Base-by-base conservation (phyloP, 2,113 vertebrate genomes). In the Chlorodrepanis virens region DNA sequence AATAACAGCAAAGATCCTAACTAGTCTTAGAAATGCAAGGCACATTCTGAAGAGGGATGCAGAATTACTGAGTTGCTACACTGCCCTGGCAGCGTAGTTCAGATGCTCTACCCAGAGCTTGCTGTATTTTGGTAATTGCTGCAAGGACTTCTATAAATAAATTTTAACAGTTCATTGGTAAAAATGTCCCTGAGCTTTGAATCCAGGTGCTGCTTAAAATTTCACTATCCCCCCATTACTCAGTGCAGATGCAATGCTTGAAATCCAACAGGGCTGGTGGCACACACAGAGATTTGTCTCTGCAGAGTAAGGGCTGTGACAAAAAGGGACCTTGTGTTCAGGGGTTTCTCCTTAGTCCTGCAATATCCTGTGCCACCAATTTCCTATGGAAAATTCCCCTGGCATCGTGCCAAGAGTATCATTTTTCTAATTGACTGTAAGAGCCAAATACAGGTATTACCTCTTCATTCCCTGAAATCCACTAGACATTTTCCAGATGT, bases 401-500 rank as follows among this genome's bases (percentile, higher is more conserved):
- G 24, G 90, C 76, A 25, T 4, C 0, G 0, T 42, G 60, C 91
- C 91, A 91, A 22, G 61, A 63, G 70, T 57, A 79, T 91, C 16
- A 4, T 77, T 90, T 95, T 89, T 61, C 84, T 87, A 91, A 89
- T 39, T 91, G 74, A 61, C 89, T 17, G 4, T 40, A 87, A 67
- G 88, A 93, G 84, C 78, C 79, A 75, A 95, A 85, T 59, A 67
- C 2, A 95, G 84, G 82, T 52, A 91, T 91, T 83, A 74, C 63
- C 52, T 93, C 84, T 77, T 76, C 42, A 59, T 67, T 70, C 75
- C 64, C 64, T 83, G n/a, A 83, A 90, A 93, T 45, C 68, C 69
- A 29, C 56, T 44, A 6, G 9, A 45, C 60, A 64, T 93, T 86
- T 94, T 81, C 90, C 90, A 95, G 93, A 83, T 77, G 90, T 50